Percentiles rank a stretch among this genome's conserved stretches.
These are phyloP conservation scores for Reticulitermes lucifugus DNA, from an alignment of 2,888 invertebrate genomes.

Conservation along the genomic window DNA sequence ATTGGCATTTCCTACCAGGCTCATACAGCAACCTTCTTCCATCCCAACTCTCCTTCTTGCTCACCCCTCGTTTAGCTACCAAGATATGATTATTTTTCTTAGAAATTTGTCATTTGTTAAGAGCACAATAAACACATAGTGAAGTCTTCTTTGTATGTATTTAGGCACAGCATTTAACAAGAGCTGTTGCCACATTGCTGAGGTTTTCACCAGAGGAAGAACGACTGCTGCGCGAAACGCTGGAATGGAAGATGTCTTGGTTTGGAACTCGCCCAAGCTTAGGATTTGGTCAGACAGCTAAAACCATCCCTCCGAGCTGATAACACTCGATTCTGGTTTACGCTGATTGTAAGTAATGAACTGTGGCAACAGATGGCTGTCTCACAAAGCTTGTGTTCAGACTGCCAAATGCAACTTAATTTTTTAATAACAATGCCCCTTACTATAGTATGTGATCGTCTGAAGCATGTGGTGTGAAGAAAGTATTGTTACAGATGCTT, in stretches of 20 bases:
- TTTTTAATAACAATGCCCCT: not conserved
- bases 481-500: not conserved
- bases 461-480: not conserved
- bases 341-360: not conserved
- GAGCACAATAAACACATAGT: too few relatives aligned
- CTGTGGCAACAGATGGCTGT: not conserved
- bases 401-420: not conserved
- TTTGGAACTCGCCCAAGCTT: conserved; percentile 70
- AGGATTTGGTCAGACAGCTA: conserved; percentile 66
- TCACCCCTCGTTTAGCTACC: too few relatives aligned
- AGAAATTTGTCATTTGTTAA: too few relatives aligned
- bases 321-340: conserved; percentile 54
- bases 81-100: too few relatives aligned
- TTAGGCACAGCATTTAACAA: conserved; percentile 89
- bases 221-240: conserved; percentile 81
- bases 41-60: too few relatives aligned
- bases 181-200: conserved; percentile 86
- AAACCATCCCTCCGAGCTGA: conserved; percentile 72
- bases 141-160: conserved; percentile 48
- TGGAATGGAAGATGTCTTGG: conserved; percentile 82
- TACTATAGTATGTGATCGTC: not conserved
- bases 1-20: too few relatives aligned
- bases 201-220: conserved; percentile 90
- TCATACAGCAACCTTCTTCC: too few relatives aligned
- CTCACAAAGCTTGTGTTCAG: not conserved